Evolutionary conservation across 2,113 vertebrate genomes (phyloP).

Genomic region (Uria lomvia): DNA sequence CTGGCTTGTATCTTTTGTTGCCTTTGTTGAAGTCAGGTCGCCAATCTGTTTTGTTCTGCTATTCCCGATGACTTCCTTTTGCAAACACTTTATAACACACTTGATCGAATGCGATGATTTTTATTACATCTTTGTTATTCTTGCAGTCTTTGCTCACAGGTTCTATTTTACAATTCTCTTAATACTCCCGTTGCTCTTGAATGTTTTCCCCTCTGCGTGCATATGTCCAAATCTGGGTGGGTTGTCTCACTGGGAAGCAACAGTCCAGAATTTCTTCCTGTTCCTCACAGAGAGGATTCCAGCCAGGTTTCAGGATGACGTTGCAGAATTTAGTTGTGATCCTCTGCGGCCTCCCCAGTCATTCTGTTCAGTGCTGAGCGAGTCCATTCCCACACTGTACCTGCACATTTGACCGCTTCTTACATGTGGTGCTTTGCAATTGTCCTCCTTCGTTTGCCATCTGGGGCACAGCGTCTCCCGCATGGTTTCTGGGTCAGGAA

Average conservation of each 20-base stretch:
- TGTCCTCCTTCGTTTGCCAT: neutral
- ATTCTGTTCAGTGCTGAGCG: neutral
- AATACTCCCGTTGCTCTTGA: too few species aligned
- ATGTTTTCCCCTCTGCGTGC: neutral
- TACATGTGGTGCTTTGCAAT: rapidly evolving
- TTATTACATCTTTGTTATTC: neutral
- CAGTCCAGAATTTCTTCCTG: neutral
- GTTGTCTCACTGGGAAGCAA: neutral
- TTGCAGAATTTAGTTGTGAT: neutral
- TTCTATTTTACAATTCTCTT: neutral
- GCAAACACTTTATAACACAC: neutral
- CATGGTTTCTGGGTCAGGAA: neutral
- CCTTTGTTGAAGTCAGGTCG: neutral
- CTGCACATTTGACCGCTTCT: neutral
- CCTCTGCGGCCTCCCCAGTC: neutral
- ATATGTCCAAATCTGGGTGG: neutral
- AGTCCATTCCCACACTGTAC: neutral
- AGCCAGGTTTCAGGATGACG: neutral
- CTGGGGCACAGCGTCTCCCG: neutral
- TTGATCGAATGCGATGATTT: neutral
- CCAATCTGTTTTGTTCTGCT: neutral
- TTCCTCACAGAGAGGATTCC: neutral
- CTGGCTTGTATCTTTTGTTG: neutral
- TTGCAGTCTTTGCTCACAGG: neutral
- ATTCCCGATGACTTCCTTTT: neutral